Evolutionary conservation across 2,888 invertebrate genomes (phyloP).

Genomic region (Hydraecia micacea): DNA sequence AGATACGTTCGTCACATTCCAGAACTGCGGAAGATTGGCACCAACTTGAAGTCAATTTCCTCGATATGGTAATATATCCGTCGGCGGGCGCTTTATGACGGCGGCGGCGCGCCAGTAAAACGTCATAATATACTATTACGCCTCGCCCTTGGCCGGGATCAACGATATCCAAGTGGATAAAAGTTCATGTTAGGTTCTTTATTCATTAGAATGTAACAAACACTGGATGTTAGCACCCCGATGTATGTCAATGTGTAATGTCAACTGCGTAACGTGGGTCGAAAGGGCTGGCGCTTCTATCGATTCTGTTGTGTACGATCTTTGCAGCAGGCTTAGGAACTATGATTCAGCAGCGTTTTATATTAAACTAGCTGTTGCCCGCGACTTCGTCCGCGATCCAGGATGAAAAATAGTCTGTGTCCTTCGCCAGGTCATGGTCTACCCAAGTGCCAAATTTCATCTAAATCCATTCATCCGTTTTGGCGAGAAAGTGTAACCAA

Average conservation of each 20-base stretch:
- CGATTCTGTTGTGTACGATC: background rate
- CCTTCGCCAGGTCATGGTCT: no score
- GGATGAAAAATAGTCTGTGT: no score
- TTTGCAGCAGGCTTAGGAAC: background rate
- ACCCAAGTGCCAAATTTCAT: no score
- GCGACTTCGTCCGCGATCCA: no score
- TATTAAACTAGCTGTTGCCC: background rate
- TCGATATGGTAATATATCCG: constrained; percentile 29
- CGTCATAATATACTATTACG: constrained; percentile 42
- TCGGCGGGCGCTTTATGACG: constrained; percentile 33
- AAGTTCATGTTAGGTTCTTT: constrained; percentile 10
- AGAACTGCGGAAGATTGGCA: background rate
- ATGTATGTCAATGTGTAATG: no score
- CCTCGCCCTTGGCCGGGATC: constrained; percentile 44
- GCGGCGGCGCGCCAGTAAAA: constrained; percentile 34
- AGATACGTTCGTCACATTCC: background rate
- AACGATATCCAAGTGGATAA: constrained; percentile 21
- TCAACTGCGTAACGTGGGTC: background rate
- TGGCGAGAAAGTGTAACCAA: no score
- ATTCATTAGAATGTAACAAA: constrained; percentile 24
- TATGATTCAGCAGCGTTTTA: background rate
- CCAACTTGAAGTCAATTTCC: constrained; percentile 36
- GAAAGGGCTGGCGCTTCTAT: no score
- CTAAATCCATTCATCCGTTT: no score
- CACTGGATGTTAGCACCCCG: background rate